phyloP scores from a whole-genome alignment of 2,113 vertebrate genomes.

The Aix galericulata region DNA sequence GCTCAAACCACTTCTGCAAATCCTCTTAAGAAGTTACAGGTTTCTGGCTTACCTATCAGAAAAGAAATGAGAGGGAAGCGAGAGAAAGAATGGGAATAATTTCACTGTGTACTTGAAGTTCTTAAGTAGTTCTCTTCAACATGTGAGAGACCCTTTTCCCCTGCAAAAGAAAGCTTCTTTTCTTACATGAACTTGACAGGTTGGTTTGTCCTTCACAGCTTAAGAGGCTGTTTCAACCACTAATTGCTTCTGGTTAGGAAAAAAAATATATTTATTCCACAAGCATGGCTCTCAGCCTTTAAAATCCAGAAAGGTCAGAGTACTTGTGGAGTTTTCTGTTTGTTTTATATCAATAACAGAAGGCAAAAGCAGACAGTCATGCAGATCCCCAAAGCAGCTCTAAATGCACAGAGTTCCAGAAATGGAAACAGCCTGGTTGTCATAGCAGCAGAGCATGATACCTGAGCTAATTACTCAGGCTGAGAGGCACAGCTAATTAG shows the following conservation, averaged over 20 bases:
- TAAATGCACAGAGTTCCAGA: neutral
- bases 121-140: neutral
- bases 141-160: neutral
- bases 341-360: conserved; percentile 54
- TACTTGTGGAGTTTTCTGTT: neutral
- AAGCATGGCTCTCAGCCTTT: neutral
- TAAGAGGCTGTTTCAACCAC: conserved; percentile 20
- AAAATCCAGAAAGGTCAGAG: neutral
- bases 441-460: conserved; percentile 54
- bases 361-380: conserved; percentile 13
- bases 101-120: neutral
- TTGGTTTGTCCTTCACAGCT: neutral
- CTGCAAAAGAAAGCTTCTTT: neutral
- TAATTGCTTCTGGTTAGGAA: conserved; percentile 6
- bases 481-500: conserved; percentile 61
- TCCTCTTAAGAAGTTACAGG: neutral
- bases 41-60: neutral
- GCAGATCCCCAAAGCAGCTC: neutral
- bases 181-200: neutral
- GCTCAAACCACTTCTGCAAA: neutral
- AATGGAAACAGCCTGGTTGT: conserved; percentile 56
- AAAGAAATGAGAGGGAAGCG: neutral
- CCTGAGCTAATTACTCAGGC: conserved; percentile 63
- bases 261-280: neutral
- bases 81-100: neutral